phyloP scores from a whole-genome alignment of 2,888 invertebrate species.

The Stenotaenia linearis region DNA sequence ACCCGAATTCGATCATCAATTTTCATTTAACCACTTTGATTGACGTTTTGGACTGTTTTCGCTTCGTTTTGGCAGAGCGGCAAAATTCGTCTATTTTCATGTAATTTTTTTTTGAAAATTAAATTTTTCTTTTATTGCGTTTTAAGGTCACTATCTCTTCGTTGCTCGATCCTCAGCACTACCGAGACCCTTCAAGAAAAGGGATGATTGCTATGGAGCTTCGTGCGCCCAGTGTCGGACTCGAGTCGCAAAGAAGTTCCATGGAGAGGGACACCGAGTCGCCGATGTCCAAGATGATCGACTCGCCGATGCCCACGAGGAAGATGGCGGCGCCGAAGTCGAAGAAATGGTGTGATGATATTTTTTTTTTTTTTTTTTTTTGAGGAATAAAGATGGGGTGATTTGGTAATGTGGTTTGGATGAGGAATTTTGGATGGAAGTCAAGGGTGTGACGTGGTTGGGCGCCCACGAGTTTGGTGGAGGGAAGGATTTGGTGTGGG shows the following conservation, averaged over 20 bases:
- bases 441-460: no score
- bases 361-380: not conserved
- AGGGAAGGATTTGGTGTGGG: no score
- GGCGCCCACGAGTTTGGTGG: no score
- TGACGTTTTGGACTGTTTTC: not conserved
- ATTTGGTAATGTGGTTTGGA: no score
- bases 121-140: not conserved
- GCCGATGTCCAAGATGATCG: not conserved
- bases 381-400: not conserved
- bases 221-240: not conserved
- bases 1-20: not conserved
- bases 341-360: not conserved
- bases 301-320: not conserved
- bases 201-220: constrained; percentile 13
- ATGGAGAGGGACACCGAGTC: not conserved
- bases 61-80: not conserved
- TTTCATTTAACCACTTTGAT: not conserved
- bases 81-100: not conserved
- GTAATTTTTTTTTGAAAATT: not conserved
- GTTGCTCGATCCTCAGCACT: not conserved
- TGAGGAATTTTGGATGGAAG: no score
- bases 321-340: not conserved
- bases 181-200: constrained; percentile 8
- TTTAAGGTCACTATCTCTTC: not conserved
- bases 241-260: not conserved